These are phyloP conservation scores for Ceuthmochares aereus DNA, from an alignment of 2,113 vertebrate species.

Conservation along the genomic window DNA sequence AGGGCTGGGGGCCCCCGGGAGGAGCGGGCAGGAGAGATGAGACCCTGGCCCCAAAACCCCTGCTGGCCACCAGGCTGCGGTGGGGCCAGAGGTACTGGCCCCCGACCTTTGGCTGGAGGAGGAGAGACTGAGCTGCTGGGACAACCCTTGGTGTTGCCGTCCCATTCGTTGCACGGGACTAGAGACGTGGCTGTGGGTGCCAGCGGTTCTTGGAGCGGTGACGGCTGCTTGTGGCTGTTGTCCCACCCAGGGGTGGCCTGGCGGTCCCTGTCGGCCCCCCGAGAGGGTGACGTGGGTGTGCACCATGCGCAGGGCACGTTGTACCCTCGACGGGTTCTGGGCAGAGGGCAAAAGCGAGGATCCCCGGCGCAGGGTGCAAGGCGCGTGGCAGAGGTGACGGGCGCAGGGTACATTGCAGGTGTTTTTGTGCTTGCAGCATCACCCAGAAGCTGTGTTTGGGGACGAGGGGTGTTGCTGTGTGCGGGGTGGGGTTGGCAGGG, in stretches of 20 bases:
- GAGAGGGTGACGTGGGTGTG: neutral
- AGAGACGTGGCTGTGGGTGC: rapidly evolving
- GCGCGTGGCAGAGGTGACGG: rapidly evolving
- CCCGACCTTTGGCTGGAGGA: neutral
- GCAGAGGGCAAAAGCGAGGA: rapidly evolving
- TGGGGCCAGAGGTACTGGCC: neutral
- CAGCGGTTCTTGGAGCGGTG: rapidly evolving
- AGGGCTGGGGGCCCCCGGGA: neutral
- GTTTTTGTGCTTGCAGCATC: neutral
- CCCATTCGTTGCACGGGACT: neutral
- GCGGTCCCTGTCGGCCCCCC: neutral
- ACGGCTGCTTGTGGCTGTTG: rapidly evolving
- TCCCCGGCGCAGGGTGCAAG: rapidly evolving
- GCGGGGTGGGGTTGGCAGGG: neutral
- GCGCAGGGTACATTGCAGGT: rapidly evolving
- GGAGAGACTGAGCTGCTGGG: neutral
- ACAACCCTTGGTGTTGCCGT: rapidly evolving
- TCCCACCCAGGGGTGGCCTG: rapidly evolving
- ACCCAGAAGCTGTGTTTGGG: neutral
- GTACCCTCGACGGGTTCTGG: rapidly evolving
- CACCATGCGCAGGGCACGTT: rapidly evolving
- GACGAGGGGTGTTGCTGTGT: neutral
- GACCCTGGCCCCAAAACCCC: neutral
- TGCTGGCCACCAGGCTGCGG: neutral
- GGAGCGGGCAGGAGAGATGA: neutral